A percentile compares a stretch with the other conserved stretches of the same genome.
Evolutionary conservation across 1,140 invertebrate genomes (phyloP).

Genomic region (Coenobita brevimanus): DNA sequence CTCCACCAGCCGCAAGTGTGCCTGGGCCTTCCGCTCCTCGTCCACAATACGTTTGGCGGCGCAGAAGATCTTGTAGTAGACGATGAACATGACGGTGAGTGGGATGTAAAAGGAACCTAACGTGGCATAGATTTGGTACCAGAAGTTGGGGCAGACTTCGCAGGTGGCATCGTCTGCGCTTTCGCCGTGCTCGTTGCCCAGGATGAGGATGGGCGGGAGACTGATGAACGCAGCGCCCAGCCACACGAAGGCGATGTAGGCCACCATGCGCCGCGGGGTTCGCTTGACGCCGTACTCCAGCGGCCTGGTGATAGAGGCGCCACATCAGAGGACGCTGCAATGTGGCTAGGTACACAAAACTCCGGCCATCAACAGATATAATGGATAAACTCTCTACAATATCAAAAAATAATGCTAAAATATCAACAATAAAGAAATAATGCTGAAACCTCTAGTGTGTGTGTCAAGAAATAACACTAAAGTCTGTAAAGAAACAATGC

Average conservation of each 20-base stretch:
- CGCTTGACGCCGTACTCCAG: constrained; percentile 89
- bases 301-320: no score
- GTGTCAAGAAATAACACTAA: no score
- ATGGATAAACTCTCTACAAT: no score
- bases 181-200: constrained; percentile 87
- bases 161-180: constrained; percentile 80
- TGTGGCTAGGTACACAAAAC: no score
- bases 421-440: no score
- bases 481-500: no score
- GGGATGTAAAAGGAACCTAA: constrained; percentile 98
- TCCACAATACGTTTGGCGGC: constrained; percentile 87
- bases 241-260: constrained; percentile 95
- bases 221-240: constrained; percentile 88
- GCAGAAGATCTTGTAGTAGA: constrained; percentile 95
- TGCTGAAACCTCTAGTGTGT: no score
- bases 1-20: constrained; percentile 60
- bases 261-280: constrained; percentile 91
- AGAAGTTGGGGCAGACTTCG: constrained; percentile 88
- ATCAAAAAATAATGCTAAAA: no score
- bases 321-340: no score
- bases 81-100: constrained; percentile 93
- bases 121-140: constrained; percentile 95
- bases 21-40: constrained; percentile 75
- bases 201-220: constrained; percentile 88
- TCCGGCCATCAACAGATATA: no score